Percentiles rank a stretch among this genome's conserved stretches.
Conservation (phyloP, 2,888 invertebrate genomes). For the Campoplex nolae region DNA sequence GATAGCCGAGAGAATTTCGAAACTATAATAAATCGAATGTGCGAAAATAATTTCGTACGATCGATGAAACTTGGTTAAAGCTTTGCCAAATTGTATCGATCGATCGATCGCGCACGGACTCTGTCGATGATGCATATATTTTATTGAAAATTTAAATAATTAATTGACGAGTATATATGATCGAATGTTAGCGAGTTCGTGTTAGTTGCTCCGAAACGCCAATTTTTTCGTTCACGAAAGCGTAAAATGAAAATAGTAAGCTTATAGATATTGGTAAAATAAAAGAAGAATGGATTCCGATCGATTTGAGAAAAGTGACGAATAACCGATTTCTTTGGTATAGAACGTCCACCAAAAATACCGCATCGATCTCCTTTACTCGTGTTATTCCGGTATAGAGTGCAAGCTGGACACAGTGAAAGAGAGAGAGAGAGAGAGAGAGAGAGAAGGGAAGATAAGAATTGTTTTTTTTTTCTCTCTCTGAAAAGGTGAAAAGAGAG, state of each 20-base stretch:
- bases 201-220: slow-evolving; percentile 27
- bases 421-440: slow-evolving; percentile 49
- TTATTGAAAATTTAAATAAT: background rate
- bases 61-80: background rate
- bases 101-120: background rate
- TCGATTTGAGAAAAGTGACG: slow-evolving; percentile 4
- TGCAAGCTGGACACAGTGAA: slow-evolving; percentile 22
- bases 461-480: background rate
- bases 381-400: slow-evolving; percentile 13
- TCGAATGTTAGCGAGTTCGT: background rate
- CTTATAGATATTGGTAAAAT: background rate
- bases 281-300: background rate
- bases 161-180: background rate
- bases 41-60: background rate
- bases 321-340: slow-evolving; percentile 14
- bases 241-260: background rate
- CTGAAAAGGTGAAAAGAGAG: slow-evolving; percentile 43
- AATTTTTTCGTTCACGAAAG: slow-evolving; percentile 32
- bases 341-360: slow-evolving; percentile 17
- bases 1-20: background rate
- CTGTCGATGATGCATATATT: background rate
- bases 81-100: background rate
- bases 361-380: background rate
- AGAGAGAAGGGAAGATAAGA: slow-evolving; percentile 40
- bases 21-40: background rate